phyloP scores from a whole-genome alignment of 2,888 invertebrate genomes.

The Lomographa bimaculata region DNA sequence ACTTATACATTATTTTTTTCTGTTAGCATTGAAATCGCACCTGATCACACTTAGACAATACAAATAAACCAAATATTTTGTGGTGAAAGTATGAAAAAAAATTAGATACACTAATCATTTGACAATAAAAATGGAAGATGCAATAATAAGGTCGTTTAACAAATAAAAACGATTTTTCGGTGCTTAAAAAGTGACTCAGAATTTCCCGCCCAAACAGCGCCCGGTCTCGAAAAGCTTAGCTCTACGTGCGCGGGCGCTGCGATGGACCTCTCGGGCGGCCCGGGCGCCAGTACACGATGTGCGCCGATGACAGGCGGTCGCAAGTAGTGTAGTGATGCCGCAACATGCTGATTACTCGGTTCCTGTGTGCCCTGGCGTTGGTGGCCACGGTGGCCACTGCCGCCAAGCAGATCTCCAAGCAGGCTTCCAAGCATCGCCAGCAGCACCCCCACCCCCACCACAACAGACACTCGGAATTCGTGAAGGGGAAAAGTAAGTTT shows the following conservation, averaged over 20 bases:
- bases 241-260: constrained; percentile 70
- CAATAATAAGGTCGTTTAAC: too few species aligned
- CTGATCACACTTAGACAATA: too few species aligned
- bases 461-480: constrained; percentile 86
- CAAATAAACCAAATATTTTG: too few species aligned
- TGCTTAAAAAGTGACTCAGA: too few species aligned
- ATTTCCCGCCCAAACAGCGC: constrained; percentile 52
- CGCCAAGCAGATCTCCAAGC: constrained; percentile 33
- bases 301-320: constrained; percentile 66
- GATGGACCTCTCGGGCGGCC: constrained; percentile 55
- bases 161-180: too few species aligned
- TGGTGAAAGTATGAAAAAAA: too few species aligned
- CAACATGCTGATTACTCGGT: constrained; percentile 75
- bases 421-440: constrained; percentile 54
- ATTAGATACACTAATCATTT: too few species aligned
- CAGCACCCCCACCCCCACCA: constrained; percentile 50
- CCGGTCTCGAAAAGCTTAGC: constrained; percentile 39
- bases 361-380: constrained; percentile 69
- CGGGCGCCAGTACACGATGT: constrained; percentile 76
- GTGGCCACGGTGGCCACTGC: constrained; percentile 53
- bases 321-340: constrained; percentile 73
- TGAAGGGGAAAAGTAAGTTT: constrained; percentile 91
- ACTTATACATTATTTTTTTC: too few species aligned
- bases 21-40: too few species aligned
- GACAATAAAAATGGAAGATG: too few species aligned